Percentiles rank a stretch among this genome's conserved stretches.
Evolutionary conservation across 2,113 vertebrate species (phyloP).

Genomic region (Leptosomus discolor): DNA sequence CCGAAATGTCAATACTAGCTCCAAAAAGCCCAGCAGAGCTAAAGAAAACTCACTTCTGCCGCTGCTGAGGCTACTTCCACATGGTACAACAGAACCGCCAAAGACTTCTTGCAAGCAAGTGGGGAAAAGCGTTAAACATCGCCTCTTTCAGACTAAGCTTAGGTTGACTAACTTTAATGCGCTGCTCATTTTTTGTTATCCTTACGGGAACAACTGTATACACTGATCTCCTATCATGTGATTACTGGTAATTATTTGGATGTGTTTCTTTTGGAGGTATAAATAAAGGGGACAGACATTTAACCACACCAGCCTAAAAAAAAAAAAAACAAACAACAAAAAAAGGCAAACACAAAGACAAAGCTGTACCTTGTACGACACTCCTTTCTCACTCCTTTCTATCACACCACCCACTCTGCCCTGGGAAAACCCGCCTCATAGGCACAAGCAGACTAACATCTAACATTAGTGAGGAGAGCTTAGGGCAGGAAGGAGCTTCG

Average conservation of each 20-base stretch:
- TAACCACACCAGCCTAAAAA: neutral
- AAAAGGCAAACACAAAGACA: neutral
- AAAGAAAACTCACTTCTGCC: neutral
- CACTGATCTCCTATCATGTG: neutral
- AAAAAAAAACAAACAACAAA: neutral
- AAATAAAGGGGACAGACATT: neutral
- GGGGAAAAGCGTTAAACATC: neutral
- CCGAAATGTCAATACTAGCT: neutral
- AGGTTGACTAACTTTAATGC: neutral
- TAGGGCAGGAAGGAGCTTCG: neutral
- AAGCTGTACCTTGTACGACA: neutral
- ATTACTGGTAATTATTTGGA: neutral
- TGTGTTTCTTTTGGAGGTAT: neutral
- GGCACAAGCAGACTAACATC: neutral
- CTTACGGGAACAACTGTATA: neutral
- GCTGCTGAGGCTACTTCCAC: neutral
- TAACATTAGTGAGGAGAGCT: neutral
- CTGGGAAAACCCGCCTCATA: neutral
- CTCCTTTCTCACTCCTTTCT: neutral
- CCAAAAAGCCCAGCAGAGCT: neutral
- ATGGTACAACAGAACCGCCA: neutral
- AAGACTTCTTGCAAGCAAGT: neutral
- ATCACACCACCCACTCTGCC: neutral
- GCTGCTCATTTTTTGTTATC: neutral
- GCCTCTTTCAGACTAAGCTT: neutral